Evolutionary conservation across 2,113 vertebrate genomes (phyloP).

Genomic region (Larimichthys crocea): DNA sequence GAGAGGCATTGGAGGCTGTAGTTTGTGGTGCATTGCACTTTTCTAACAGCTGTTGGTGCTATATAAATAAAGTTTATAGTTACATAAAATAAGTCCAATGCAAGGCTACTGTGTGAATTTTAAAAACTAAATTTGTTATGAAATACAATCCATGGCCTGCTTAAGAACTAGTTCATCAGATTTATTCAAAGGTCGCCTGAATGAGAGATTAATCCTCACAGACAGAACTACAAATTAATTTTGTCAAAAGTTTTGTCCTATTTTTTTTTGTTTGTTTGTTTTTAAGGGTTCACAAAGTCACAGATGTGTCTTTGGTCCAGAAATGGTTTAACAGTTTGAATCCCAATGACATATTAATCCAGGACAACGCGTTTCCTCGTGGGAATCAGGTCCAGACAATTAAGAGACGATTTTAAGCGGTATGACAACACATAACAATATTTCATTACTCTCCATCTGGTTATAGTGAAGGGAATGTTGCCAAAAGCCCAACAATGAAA

Average conservation of each 20-base stretch:
- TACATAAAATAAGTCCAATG: not conserved
- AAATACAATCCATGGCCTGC: conserved; percentile 18
- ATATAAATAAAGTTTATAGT: too few species aligned
- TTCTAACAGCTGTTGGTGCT: too few species aligned
- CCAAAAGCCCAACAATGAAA: not conserved
- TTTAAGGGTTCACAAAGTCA: conserved; percentile 46
- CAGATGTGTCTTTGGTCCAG: conserved; percentile 51
- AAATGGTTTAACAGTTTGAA: conserved; percentile 35
- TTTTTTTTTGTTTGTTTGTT: conserved; percentile 24
- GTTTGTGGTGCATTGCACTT: too few species aligned
- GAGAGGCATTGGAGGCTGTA: too few species aligned
- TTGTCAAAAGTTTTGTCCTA: conserved; percentile 25
- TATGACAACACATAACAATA: conserved; percentile 3
- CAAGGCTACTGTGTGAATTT: not conserved
- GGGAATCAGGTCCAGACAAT: conserved; percentile 25
- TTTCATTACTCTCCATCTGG: conserved; percentile 2
- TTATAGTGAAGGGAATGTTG: not conserved
- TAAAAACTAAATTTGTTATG: conserved; percentile 14
- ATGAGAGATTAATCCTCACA: conserved; percentile 27
- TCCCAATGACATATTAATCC: conserved; percentile 34
- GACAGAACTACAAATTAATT: conserved; percentile 42
- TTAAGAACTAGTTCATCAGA: conserved; percentile 21
- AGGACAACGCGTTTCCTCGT: conserved; percentile 1
- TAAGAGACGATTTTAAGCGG: conserved; percentile 12
- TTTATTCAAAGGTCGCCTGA: conserved; percentile 17